Evolutionary conservation across 2,113 vertebrate species (phyloP).

Genomic region (Myotis lucifugus): DNA sequence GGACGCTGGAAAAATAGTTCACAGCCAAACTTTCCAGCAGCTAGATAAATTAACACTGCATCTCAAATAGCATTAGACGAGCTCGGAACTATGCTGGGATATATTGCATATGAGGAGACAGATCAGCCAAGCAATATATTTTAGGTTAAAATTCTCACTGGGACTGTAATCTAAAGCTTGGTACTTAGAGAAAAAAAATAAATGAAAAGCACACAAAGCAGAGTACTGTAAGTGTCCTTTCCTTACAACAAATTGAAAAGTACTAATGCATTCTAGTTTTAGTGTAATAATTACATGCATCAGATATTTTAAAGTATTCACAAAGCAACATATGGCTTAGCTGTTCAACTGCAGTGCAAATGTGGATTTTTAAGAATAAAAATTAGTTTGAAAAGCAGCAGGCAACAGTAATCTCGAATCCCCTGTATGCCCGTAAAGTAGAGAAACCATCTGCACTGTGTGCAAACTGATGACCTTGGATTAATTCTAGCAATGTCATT

Average conservation of each 20-base stretch:
- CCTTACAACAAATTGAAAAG: slow-evolving; percentile 55
- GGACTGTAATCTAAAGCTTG: neutral
- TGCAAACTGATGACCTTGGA: slow-evolving; percentile 79
- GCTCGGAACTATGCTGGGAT: neutral
- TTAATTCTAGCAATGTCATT: slow-evolving; percentile 76
- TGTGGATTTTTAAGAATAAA: slow-evolving; percentile 77
- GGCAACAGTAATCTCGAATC: slow-evolving; percentile 67
- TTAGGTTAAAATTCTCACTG: slow-evolving; percentile 41
- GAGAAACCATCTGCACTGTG: slow-evolving; percentile 69
- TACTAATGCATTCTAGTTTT: slow-evolving; percentile 55
- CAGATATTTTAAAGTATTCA: slow-evolving; percentile 71
- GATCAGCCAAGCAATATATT: neutral
- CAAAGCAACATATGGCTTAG: slow-evolving; percentile 66
- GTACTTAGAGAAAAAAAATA: neutral
- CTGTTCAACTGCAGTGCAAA: slow-evolving; percentile 72
- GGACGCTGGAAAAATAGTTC: neutral
- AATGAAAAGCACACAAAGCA: neutral
- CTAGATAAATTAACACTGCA: neutral
- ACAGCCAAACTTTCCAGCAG: neutral
- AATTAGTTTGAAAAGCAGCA: slow-evolving; percentile 75
- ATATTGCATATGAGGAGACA: neutral
- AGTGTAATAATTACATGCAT: slow-evolving; percentile 52
- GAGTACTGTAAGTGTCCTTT: neutral
- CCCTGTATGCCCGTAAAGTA: slow-evolving; percentile 73
- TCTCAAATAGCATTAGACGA: neutral